Evolutionary conservation across 2,113 vertebrate genomes (phyloP).

Genomic region (Cephalopholis sonnerati): DNA sequence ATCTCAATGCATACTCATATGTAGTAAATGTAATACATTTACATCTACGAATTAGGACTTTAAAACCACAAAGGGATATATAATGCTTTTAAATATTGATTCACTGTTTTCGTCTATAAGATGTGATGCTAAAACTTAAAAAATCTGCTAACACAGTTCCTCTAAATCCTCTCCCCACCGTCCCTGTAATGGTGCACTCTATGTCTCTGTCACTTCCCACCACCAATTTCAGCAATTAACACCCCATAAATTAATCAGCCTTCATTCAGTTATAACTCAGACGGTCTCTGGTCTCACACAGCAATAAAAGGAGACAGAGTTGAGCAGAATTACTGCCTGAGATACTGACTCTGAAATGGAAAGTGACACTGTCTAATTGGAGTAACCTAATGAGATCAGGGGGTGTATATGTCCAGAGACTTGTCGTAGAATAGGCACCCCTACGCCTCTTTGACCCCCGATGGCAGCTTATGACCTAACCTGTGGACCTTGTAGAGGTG

Average conservation of each 20-base stretch:
- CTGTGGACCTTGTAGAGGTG: constrained; percentile 31
- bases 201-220: constrained; percentile 34
- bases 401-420: constrained; percentile 59
- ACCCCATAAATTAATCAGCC: constrained; percentile 56
- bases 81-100: neutral
- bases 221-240: constrained; percentile 57
- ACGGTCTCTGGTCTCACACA: constrained; percentile 40
- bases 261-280: constrained; percentile 70
- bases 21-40: neutral
- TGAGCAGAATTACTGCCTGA: constrained; percentile 53
- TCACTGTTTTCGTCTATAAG: neutral
- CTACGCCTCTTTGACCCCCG: constrained; percentile 46
- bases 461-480: constrained; percentile 44
- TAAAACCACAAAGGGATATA: neutral
- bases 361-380: constrained; percentile 81
- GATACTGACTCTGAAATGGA: constrained; percentile 70
- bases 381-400: constrained; percentile 74
- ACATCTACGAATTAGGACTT: constrained; percentile 4
- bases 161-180: neutral
- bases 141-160: neutral
- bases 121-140: neutral
- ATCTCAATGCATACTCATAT: neutral
- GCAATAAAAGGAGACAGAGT: constrained; percentile 54
- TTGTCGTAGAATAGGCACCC: constrained; percentile 28
- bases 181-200: constrained; percentile 16